These are phyloP conservation scores for Pao palembangensis DNA, from an alignment of 2,113 vertebrate species.

Conservation along the genomic window DNA sequence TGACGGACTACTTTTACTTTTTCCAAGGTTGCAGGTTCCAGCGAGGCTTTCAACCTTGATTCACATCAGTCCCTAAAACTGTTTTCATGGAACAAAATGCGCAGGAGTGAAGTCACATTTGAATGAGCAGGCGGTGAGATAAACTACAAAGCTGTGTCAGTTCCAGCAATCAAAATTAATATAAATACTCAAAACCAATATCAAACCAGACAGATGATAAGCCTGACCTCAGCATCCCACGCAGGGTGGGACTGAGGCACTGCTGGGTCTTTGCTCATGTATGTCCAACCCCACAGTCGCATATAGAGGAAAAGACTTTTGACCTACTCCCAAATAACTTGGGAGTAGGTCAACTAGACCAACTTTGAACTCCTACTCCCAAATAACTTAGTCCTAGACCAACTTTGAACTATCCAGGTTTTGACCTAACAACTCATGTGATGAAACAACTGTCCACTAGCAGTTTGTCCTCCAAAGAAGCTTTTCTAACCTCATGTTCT, in stretches of 20 bases:
- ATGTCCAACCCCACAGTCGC: no score
- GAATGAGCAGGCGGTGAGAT: background rate
- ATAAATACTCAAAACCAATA: background rate
- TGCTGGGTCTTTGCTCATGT: no score
- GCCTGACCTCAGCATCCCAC: no score
- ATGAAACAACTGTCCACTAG: background rate
- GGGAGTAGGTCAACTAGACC: no score
- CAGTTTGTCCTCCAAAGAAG: slow-evolving; percentile 20
- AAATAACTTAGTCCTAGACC: no score
- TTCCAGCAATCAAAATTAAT: slow-evolving; percentile 9
- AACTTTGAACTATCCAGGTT: no score
- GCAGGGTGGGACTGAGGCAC: background rate
- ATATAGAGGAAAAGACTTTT: no score
- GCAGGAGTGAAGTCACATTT: slow-evolving; percentile 21
- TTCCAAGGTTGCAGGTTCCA: slow-evolving; percentile 19
- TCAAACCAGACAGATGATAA: background rate
- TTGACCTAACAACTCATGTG: no score
- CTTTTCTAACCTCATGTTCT: slow-evolving; percentile 48
- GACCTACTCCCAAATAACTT: no score
- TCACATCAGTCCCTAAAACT: slow-evolving; percentile 17
- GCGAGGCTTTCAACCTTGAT: slow-evolving; percentile 19
- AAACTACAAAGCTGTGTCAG: background rate
- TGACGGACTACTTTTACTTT: slow-evolving; percentile 6
- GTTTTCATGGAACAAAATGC: slow-evolving; percentile 15
- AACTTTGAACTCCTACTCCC: no score